Evolutionary conservation across 2,113 vertebrate genomes (phyloP), one percentile per base, ranked within the genome.

Genomic region (Halcyon senegalensis): DNA sequence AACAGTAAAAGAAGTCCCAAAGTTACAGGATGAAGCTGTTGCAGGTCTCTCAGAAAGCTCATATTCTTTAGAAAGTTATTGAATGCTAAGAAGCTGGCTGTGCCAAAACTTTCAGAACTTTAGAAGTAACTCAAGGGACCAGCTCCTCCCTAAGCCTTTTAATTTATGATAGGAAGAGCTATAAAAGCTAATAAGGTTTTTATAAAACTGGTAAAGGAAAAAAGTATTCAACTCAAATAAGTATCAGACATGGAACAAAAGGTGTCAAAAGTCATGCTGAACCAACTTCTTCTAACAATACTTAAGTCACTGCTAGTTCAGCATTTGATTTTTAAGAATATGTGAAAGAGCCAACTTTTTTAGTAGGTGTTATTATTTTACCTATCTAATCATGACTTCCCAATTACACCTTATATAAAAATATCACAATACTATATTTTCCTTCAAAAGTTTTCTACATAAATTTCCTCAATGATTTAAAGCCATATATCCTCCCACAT

Each of bases 81-180:
- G 93, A 95, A 94, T 13, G 28, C 50, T 86, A 77, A 76, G 53
- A 77, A 93, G 56, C 12, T 72, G 17, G 10, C 75, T 89, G 66
- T 79, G 80, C 85, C 95, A 95, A 93, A 93, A 90, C 19, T 90
- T 93, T 90, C 8, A 0, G 83, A 79, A 88, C 89, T 89, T 89
- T 33, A 95, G 87, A 93, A 96, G 79, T 81, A 83, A 82, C 87
- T 89, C 73, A 0, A 80, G 87, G 85, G 89, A 96, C 53, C 44
- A 78, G 89, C 87, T 90, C 87, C 94, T 96, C 94, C 88, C 87
- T 92, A 67, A 90, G 70, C 74, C 51, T 87, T 96, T 94, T 96
- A 95, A 97, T 95, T 97, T 96, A 94, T 87, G 51, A 91, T 87
- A 89, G 80, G 63, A 96, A 95, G 66, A 93, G 46, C 73, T 95